Conservation (phyloP, 2,113 vertebrate genomes). For the Seriola quinqueradiata region DNA sequence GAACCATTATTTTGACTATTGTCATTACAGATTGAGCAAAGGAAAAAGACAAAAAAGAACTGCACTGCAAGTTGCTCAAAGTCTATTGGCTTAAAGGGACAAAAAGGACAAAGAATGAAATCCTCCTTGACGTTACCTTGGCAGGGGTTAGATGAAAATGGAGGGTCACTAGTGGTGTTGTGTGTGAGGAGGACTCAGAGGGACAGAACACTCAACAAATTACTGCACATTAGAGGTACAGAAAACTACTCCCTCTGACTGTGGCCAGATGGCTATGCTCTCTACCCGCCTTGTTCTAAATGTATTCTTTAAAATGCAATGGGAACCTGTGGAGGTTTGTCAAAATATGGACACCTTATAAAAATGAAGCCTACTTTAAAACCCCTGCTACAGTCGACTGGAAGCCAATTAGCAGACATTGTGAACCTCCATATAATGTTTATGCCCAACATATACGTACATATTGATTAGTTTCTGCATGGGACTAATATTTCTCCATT, state of each 20-base stretch:
- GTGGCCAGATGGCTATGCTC: slow-evolving; percentile 35
- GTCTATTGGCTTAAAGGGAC: slow-evolving; percentile 26
- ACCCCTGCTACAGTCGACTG: background rate
- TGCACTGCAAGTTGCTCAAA: slow-evolving; percentile 12
- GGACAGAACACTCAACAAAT: slow-evolving; percentile 68
- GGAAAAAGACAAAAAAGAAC: background rate
- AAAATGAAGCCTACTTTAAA: slow-evolving; percentile 4
- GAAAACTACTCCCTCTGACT: slow-evolving; percentile 14
- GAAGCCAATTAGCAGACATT: too few relatives aligned
- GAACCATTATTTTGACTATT: slow-evolving; percentile 61
- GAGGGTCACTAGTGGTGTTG: slow-evolving; percentile 43
- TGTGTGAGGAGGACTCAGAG: slow-evolving; percentile 47
- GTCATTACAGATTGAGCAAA: slow-evolving; percentile 34
- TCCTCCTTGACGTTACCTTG: slow-evolving; percentile 72
- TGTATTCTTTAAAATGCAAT: slow-evolving; percentile 11
- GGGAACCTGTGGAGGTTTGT: background rate
- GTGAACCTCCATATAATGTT: too few relatives aligned
- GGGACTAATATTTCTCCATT: too few relatives aligned
- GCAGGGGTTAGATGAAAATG: slow-evolving; percentile 60
- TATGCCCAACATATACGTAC: too few relatives aligned
- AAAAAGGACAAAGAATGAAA: slow-evolving; percentile 53
- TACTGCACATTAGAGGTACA: slow-evolving; percentile 46
- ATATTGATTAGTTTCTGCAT: too few relatives aligned
- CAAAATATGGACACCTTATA: background rate
- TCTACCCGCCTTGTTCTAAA: slow-evolving; percentile 28